These are phyloP conservation scores for Tachina lurida DNA, from an alignment of 2,888 invertebrate genomes.

Conservation along the genomic window DNA sequence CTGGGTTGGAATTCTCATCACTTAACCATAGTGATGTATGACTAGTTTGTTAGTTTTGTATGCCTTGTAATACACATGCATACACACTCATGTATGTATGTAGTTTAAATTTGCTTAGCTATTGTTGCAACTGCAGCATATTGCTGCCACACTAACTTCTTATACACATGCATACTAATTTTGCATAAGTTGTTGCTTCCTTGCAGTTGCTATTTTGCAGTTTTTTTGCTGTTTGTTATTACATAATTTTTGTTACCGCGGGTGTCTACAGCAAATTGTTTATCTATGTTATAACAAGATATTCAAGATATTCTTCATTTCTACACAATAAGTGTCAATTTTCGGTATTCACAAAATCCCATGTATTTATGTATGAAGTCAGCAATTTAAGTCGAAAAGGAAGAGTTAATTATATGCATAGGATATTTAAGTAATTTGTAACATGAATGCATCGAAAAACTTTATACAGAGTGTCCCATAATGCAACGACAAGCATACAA, in stretches of 20 bases:
- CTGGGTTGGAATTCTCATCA: slow-evolving; percentile 25
- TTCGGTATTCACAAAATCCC: neutral
- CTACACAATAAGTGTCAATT: slow-evolving; percentile 13
- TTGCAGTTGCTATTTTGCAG: slow-evolving; percentile 48
- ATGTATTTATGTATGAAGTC: neutral
- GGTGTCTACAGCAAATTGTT: slow-evolving; percentile 56
- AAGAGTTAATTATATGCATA: slow-evolving; percentile 14
- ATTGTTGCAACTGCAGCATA: slow-evolving; percentile 67
- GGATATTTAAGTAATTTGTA: slow-evolving; percentile 2
- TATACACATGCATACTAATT: neutral
- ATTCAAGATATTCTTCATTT: slow-evolving; percentile 40
- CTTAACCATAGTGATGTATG: slow-evolving; percentile 28
- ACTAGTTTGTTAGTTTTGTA: slow-evolving; percentile 28
- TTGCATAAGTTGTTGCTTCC: neutral
- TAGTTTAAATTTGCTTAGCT: slow-evolving; percentile 43
- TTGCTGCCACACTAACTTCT: slow-evolving; percentile 24
- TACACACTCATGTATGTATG: neutral
- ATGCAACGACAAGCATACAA: too few relatives aligned
- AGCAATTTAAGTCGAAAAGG: neutral
- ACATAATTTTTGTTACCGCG: slow-evolving; percentile 60
- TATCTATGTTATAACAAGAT: slow-evolving; percentile 58
- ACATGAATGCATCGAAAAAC: slow-evolving; percentile 10
- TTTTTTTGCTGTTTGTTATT: slow-evolving; percentile 44
- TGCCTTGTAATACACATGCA: neutral
- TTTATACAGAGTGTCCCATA: neutral